phyloP scores from a whole-genome alignment of 2,797 vertebrate genomes.

The Amblyopsis hoosieri region DNA sequence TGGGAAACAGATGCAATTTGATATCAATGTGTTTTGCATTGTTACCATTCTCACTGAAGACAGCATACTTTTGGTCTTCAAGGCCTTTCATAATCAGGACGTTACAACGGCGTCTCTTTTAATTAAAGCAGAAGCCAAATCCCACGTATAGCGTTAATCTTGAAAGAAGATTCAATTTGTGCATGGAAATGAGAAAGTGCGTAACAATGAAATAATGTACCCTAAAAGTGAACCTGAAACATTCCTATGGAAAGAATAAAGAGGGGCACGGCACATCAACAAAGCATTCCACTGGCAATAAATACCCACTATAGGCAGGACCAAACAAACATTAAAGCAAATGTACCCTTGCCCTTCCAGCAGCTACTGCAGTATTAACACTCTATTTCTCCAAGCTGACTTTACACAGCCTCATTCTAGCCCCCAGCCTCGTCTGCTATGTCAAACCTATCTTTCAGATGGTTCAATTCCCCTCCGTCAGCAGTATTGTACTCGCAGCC shows the following conservation, averaged over 20 bases:
- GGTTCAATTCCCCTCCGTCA: slow-evolving; percentile 35
- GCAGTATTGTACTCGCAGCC: slow-evolving; percentile 33
- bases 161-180: slow-evolving; percentile 38
- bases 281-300: not conserved
- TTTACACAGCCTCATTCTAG: slow-evolving; percentile 18
- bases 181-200: slow-evolving; percentile 45
- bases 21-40: no score
- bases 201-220: slow-evolving; percentile 26
- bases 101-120: slow-evolving; percentile 7
- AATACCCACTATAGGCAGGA: slow-evolving; percentile 44
- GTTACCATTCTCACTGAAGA: not conserved
- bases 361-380: slow-evolving; percentile 25
- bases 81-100: slow-evolving; percentile 16
- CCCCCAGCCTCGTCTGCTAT: slow-evolving; percentile 29
- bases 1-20: no score
- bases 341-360: slow-evolving; percentile 26
- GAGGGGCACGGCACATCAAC: not conserved
- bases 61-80: slow-evolving; percentile 22
- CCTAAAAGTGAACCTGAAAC: slow-evolving; percentile 8
- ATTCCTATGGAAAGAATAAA: slow-evolving; percentile 16
- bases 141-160: slow-evolving; percentile 20
- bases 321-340: slow-evolving; percentile 31
- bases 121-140: slow-evolving; percentile 2
- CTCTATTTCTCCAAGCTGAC: slow-evolving; percentile 18
- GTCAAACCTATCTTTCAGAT: slow-evolving; percentile 10